Evolutionary conservation across 2,113 vertebrate genomes (phyloP).

Genomic region (Oenanthe oenanthe): DNA sequence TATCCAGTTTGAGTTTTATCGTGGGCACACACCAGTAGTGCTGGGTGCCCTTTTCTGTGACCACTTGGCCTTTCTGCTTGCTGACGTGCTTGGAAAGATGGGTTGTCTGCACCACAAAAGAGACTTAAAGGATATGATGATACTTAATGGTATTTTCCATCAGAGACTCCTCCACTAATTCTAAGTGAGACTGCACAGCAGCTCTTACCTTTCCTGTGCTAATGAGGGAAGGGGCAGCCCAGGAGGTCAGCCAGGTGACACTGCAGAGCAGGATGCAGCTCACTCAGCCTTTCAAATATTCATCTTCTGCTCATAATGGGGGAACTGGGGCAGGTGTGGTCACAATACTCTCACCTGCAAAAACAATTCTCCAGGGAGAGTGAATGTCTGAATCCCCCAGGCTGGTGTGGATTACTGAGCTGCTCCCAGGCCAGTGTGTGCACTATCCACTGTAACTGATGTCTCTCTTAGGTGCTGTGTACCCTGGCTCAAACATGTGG

Average conservation of each 20-base stretch:
- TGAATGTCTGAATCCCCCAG: fast-evolving
- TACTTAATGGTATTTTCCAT: not conserved
- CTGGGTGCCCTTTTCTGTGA: not conserved
- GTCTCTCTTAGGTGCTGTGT: conserved; percentile 84
- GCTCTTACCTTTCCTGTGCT: not conserved
- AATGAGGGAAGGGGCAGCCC: not conserved
- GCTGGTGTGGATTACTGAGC: not conserved
- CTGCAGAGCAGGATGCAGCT: not conserved
- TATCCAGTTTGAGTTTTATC: not conserved
- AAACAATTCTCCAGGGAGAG: not conserved
- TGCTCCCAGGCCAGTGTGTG: not conserved
- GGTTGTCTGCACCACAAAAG: not conserved
- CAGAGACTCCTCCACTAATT: not conserved
- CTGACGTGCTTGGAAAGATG: no score
- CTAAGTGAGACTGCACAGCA: not conserved
- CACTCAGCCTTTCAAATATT: not conserved
- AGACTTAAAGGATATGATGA: not conserved
- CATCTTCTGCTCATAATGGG: not conserved
- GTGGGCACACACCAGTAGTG: not conserved
- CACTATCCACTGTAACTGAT: not conserved
- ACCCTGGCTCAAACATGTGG: conserved; percentile 84
- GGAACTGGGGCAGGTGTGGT: not conserved
- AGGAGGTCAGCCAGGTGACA: not conserved
- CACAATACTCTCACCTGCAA: not conserved
- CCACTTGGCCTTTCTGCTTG: not conserved